Evolutionary conservation across 2,888 invertebrate species (phyloP), one percentile per base, ranked within the genome.

Genomic region (Hydroisotoma schaefferi): DNA sequence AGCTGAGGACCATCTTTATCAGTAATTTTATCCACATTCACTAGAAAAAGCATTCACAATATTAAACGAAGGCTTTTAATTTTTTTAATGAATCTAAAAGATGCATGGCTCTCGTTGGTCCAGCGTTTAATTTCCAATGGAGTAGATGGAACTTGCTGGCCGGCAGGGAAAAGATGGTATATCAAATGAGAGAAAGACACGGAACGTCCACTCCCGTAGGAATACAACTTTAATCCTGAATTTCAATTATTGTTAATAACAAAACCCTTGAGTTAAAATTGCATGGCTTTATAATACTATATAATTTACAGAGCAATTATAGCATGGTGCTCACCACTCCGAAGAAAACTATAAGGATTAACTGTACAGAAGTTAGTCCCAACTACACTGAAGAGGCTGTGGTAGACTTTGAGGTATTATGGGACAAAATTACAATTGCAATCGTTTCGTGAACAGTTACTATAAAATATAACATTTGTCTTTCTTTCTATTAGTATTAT

Each of bases 101-200:
- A 63, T 87, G 88, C 68, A 88, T 92, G 84, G 88, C 90, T 0
- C 81, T 85, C 37, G 76, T 88, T 15, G 83, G 84, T 10, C 80
- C 83, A 1, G 83, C 85, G 12, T 88, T 87, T 74, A 87, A 87
- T 75, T 91, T 90, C 73, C 83, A 87, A 26, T 92, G 90, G 88
- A 88, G 87, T 59, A 81, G 75, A 15, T 87, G 86, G 86, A 87
- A 87, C 70, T 76, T 80, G 0, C 71, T 78, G 2, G 83, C 83
- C 0, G 85, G 84, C 0, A 76, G 80, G 51, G 77, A 84, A 2
- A 82, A 82, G 46, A 82, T 87, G 22, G 81, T 88, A 0, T 77
- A 87, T 75, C 88, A 88, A 74, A 77, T 85, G 69, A 79, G 87
- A 58, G 86, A 87, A 74, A 80, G 73, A 43, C 63, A 72, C 4